phyloP scores from a whole-genome alignment of 2,113 vertebrate species.

The Calypte anna region DNA sequence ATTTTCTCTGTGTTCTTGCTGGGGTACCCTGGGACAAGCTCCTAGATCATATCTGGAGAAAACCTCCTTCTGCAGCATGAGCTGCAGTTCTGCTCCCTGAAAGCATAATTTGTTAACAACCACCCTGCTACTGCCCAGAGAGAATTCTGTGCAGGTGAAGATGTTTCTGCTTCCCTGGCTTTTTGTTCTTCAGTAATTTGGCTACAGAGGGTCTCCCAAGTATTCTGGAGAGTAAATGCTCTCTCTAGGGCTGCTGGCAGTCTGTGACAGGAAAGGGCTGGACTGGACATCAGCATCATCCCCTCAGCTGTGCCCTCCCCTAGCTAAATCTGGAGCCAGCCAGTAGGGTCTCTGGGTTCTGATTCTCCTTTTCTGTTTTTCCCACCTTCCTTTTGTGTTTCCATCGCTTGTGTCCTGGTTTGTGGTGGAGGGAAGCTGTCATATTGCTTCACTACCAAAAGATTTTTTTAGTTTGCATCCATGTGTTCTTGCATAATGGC shows the following conservation, averaged over 20 bases:
- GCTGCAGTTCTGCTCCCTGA: not conserved
- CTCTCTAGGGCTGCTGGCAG: not conserved
- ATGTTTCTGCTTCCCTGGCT: not conserved
- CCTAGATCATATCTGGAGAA: not conserved
- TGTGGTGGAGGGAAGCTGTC: not conserved
- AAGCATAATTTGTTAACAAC: not conserved
- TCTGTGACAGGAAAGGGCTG: not conserved
- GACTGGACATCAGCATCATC: not conserved
- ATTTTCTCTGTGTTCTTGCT: not conserved
- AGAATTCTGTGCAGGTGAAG: not conserved
- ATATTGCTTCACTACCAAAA: not conserved
- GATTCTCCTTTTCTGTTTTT: fast-evolving
- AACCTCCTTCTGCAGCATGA: not conserved
- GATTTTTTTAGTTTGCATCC: not conserved
- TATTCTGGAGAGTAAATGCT: not conserved
- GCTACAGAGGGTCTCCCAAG: not conserved
- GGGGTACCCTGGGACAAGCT: not conserved
- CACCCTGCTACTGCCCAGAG: not conserved
- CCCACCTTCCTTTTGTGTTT: not conserved
- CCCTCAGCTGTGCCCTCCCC: not conserved
- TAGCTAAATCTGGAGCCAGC: not conserved
- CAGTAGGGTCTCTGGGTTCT: not conserved
- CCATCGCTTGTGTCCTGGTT: slow-evolving; percentile 16
- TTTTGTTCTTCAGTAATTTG: not conserved
- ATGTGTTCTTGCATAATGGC: not conserved